phyloP scores from a whole-genome alignment of 2,113 vertebrate genomes.

The Alethe diademata region DNA sequence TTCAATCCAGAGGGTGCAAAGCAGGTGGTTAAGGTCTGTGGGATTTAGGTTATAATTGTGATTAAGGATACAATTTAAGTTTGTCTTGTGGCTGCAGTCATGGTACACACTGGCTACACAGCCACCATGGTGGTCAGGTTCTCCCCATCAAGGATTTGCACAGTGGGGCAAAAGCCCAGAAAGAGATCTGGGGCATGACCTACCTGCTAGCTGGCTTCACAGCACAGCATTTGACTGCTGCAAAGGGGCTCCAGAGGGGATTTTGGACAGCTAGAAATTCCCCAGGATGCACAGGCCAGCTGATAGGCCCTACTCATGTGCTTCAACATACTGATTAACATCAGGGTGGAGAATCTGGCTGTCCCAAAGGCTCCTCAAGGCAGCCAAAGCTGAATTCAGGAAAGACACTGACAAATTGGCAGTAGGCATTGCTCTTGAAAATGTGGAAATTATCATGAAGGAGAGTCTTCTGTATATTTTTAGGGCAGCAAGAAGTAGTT shows the following conservation, averaged over 20 bases:
- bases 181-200: neutral
- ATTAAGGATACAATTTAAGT: neutral
- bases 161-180: neutral
- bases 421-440: neutral
- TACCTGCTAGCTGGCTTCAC: neutral
- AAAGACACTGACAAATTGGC: neutral
- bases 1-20: neutral
- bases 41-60: neutral
- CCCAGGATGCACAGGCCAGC: neutral
- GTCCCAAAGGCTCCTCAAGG: neutral
- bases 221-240: neutral
- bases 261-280: neutral
- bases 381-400: neutral
- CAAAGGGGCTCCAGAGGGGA: neutral
- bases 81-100: neutral
- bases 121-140: neutral
- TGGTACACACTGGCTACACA: neutral
- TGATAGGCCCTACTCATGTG: neutral
- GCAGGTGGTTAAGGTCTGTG: neutral
- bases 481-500: neutral
- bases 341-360: neutral
- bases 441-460: neutral
- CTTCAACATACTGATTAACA: neutral
- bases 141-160: rapidly evolving
- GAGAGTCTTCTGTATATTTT: neutral